Conservation (phyloP, 2,888 invertebrate species). For the Eupeodes latifasciatus region DNA sequence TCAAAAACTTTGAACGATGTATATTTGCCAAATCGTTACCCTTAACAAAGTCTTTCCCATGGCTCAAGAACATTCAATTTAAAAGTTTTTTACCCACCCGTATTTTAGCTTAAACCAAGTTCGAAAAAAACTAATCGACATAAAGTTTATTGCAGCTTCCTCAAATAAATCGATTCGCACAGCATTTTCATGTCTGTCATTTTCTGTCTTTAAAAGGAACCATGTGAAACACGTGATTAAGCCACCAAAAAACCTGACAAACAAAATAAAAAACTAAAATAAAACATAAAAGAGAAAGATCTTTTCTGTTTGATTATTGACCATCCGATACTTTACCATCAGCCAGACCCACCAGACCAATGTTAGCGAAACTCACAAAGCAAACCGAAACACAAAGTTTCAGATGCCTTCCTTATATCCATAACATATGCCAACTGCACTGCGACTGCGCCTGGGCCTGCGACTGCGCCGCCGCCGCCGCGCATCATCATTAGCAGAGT, state of each 20-base stretch:
- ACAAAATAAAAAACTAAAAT: slow-evolving; percentile 39
- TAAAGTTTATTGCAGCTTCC: slow-evolving; percentile 71
- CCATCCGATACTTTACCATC: slow-evolving; percentile 17
- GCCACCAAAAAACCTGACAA: slow-evolving; percentile 47
- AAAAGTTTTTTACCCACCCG: background rate
- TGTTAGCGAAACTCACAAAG: slow-evolving; percentile 49
- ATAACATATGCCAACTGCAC: no score
- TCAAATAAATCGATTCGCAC: slow-evolving; percentile 72
- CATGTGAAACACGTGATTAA: slow-evolving; percentile 62
- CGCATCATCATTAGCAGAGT: slow-evolving; percentile 34
- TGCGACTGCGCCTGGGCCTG: background rate
- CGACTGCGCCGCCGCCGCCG: no score
- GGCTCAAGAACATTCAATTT: slow-evolving; percentile 5
- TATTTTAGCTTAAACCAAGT: slow-evolving; percentile 42
- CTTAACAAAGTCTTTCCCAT: slow-evolving; percentile 22
- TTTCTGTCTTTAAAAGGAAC: slow-evolving; percentile 59
- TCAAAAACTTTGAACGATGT: background rate
- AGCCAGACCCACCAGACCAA: background rate
- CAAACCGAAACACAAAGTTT: slow-evolving; percentile 16
- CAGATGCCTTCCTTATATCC: slow-evolving; percentile 20
- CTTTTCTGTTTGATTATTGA: slow-evolving; percentile 64
- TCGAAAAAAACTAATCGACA: slow-evolving; percentile 45
- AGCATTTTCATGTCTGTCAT: slow-evolving; percentile 63
- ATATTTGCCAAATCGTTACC: background rate
- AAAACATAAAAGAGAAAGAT: slow-evolving; percentile 50